These are phyloP conservation scores for Chelmon rostratus DNA, from an alignment of 2,797 vertebrate genomes.

Conservation along the genomic window DNA sequence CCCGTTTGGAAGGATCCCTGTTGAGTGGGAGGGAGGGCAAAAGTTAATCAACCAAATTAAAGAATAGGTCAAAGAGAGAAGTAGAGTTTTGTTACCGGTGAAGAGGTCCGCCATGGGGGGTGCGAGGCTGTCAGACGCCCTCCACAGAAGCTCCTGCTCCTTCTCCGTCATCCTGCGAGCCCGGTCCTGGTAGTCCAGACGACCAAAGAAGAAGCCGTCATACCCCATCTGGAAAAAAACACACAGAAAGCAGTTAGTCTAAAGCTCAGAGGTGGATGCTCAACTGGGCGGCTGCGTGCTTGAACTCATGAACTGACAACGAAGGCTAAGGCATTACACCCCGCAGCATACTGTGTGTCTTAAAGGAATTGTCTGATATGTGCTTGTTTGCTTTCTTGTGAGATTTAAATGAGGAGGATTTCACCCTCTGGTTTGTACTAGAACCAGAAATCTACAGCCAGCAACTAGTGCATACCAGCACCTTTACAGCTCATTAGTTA, in stretches of 20 bases:
- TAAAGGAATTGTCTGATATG: no score
- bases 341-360: not conserved
- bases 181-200: slow-evolving; percentile 94
- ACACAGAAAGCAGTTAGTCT: not conserved
- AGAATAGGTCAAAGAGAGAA: no score
- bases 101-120: slow-evolving; percentile 91
- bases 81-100: slow-evolving; percentile 82
- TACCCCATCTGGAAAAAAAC: slow-evolving; percentile 90
- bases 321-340: no score
- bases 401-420: not conserved
- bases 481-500: not conserved
- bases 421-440: no score
- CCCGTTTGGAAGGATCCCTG: slow-evolving; percentile 92
- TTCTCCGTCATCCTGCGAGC: slow-evolving; percentile 52
- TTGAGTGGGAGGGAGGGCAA: not conserved
- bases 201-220: slow-evolving; percentile 93
- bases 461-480: not conserved
- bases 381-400: not conserved
- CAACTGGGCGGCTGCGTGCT: not conserved
- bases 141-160: slow-evolving; percentile 93
- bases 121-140: slow-evolving; percentile 86
- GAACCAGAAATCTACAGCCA: not conserved
- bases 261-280: not conserved
- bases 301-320: not conserved
- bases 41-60: not conserved